Evolutionary conservation across 1,140 invertebrate genomes (phyloP).

Genomic region (Sipha flava): DNA sequence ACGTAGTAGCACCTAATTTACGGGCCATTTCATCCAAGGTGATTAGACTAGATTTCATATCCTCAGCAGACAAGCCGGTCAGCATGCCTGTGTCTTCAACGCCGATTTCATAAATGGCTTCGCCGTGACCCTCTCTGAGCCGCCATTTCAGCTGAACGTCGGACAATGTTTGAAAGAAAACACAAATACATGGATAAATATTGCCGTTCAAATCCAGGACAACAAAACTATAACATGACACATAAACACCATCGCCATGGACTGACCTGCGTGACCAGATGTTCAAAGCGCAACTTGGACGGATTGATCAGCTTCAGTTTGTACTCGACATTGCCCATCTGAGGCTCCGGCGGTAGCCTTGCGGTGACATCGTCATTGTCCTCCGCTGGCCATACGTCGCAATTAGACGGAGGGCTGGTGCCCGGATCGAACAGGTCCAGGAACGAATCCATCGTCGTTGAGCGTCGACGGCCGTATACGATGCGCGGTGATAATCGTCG

Average conservation of each 20-base stretch:
- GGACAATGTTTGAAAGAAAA: neutral
- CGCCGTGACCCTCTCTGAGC: constrained; percentile 76
- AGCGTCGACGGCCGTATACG: neutral
- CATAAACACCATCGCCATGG: too few relatives aligned
- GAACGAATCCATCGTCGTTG: constrained; percentile 59
- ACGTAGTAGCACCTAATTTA: constrained; percentile 70
- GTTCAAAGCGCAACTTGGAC: constrained; percentile 74
- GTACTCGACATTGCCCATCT: constrained; percentile 86
- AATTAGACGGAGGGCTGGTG: constrained; percentile 38
- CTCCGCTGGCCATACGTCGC: constrained; percentile 44
- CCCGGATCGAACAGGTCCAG: constrained; percentile 66
- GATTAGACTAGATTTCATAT: constrained; percentile 71
- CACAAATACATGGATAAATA: neutral
- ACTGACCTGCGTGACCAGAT: constrained; percentile 75
- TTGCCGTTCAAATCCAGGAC: too few relatives aligned
- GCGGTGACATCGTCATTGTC: constrained; percentile 41
- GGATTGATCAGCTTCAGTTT: constrained; percentile 82
- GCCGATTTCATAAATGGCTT: constrained; percentile 93
- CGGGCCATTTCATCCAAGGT: constrained; percentile 77
- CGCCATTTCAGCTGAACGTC: constrained; percentile 71
- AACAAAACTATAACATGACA: too few relatives aligned
- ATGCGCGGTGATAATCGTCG: too few relatives aligned
- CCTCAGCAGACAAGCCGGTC: constrained; percentile 65
- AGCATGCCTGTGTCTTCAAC: constrained; percentile 87
- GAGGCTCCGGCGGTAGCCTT: constrained; percentile 74